A percentile compares a stretch with the other conserved stretches of the same genome.
phyloP scores from a whole-genome alignment of 2,113 vertebrate genomes.

The Bufo bufo region DNA sequence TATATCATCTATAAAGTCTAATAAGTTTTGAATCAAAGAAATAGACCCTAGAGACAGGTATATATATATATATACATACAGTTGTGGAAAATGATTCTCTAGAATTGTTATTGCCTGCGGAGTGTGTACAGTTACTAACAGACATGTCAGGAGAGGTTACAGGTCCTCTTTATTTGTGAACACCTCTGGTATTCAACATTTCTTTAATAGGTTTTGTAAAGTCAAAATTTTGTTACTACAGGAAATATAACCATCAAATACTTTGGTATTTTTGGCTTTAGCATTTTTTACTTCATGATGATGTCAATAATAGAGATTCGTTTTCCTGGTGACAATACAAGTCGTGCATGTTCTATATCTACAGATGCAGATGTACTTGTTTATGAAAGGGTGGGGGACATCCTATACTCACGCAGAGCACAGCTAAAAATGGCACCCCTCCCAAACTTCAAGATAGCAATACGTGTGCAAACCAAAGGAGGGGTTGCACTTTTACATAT shows the following conservation, averaged over 20 bases:
- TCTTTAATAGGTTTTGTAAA: not conserved
- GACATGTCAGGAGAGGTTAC: too few relatives aligned
- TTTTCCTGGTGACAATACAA: not conserved
- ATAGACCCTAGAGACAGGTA: too few relatives aligned
- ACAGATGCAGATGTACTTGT: not conserved
- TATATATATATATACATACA: too few relatives aligned
- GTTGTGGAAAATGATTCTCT: too few relatives aligned
- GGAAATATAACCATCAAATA: not conserved
- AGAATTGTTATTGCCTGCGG: too few relatives aligned
- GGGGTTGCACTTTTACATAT: not conserved
- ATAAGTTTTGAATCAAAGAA: too few relatives aligned
- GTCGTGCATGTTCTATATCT: not conserved
- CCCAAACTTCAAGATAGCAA: slow-evolving; percentile 17
- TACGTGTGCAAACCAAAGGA: slow-evolving; percentile 14
- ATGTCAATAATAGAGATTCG: not conserved
- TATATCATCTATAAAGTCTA: too few relatives aligned
- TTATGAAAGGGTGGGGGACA: slow-evolving; percentile 36
- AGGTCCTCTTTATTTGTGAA: too few relatives aligned
- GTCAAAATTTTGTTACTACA: not conserved
- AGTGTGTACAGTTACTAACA: too few relatives aligned
- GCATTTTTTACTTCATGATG: not conserved
- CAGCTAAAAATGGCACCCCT: slow-evolving; percentile 18
- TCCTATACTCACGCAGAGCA: slow-evolving; percentile 26
- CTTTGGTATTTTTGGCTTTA: not conserved
- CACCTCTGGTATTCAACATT: not conserved